Evolutionary conservation across 2,888 invertebrate genomes (phyloP).

Genomic region (Xanthorhoe spadicearia): DNA sequence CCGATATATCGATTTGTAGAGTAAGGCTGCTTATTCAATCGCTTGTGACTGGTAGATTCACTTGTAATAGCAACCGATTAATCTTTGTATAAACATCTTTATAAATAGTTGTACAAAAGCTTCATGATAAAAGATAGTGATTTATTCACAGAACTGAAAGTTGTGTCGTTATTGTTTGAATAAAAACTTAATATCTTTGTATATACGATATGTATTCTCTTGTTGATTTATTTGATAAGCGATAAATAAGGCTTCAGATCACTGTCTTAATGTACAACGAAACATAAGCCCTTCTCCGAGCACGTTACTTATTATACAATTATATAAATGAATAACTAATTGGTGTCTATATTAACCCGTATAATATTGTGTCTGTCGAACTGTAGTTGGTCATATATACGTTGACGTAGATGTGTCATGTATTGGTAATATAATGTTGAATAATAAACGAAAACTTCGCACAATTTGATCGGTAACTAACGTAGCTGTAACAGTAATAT

Average conservation of each 20-base stretch:
- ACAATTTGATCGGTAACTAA: constrained; percentile 81
- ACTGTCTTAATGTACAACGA: constrained; percentile 74
- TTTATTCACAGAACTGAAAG: constrained; percentile 84
- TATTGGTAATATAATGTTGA: constrained; percentile 59
- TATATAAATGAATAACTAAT: constrained; percentile 69
- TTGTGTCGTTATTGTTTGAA: constrained; percentile 82
- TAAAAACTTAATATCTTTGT: constrained; percentile 70
- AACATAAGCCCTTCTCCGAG: constrained; percentile 61
- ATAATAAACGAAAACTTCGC: constrained; percentile 77
- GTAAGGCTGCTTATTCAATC: constrained; percentile 55
- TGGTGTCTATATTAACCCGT: constrained; percentile 75
- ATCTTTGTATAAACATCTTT: constrained; percentile 46
- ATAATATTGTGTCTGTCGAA: constrained; percentile 47
- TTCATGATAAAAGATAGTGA: constrained; percentile 71
- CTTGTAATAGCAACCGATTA: constrained; percentile 45
- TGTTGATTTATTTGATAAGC: constrained; percentile 82
- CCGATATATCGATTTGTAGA: too few species aligned
- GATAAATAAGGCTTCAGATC: constrained; percentile 58
- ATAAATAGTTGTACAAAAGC: constrained; percentile 48
- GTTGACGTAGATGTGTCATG: constrained; percentile 79
- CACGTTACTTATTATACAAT: constrained; percentile 63
- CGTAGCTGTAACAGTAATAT: constrained; percentile 73
- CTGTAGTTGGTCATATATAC: constrained; percentile 62
- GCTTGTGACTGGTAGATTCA: constrained; percentile 67
- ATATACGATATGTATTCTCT: constrained; percentile 74